phyloP scores from a whole-genome alignment of 2,113 vertebrate species.

The Pipra filicauda region DNA sequence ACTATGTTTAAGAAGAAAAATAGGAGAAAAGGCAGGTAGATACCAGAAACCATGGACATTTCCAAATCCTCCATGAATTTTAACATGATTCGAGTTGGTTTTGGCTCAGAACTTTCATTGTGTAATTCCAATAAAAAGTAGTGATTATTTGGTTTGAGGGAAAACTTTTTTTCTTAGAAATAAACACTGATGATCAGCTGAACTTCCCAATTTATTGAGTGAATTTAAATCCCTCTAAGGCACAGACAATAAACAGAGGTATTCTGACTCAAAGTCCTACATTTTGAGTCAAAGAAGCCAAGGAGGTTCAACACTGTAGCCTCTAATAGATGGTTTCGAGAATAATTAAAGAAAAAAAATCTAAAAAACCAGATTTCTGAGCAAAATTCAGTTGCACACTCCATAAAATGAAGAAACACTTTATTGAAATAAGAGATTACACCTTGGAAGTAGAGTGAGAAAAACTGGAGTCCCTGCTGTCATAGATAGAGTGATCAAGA shows the following conservation, averaged over 20 bases:
- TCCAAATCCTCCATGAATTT: not conserved
- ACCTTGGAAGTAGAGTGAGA: not conserved
- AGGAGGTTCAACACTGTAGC: not conserved
- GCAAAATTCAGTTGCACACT: not conserved
- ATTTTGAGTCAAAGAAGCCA: not conserved
- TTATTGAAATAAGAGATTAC: not conserved
- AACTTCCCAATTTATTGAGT: not conserved
- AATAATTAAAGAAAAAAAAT: not conserved
- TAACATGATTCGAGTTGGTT: not conserved
- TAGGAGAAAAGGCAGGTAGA: not conserved
- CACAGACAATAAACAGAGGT: not conserved
- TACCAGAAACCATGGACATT: not conserved
- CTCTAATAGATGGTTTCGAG: not conserved
- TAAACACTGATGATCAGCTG: not conserved
- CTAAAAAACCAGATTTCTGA: not conserved
- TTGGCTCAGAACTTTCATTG: not conserved
- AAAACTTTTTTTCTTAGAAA: not conserved
- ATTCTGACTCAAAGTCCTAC: not conserved
- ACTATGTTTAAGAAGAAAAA: not conserved
- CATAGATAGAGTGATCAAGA: not conserved
- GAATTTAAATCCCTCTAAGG: not conserved
- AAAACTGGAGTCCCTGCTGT: not conserved
- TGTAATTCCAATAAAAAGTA: not conserved
- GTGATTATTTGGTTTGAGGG: not conserved
- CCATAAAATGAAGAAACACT: not conserved